Conservation (phyloP, 2,113 vertebrate species). For the Rhinichthys klamathensis region DNA sequence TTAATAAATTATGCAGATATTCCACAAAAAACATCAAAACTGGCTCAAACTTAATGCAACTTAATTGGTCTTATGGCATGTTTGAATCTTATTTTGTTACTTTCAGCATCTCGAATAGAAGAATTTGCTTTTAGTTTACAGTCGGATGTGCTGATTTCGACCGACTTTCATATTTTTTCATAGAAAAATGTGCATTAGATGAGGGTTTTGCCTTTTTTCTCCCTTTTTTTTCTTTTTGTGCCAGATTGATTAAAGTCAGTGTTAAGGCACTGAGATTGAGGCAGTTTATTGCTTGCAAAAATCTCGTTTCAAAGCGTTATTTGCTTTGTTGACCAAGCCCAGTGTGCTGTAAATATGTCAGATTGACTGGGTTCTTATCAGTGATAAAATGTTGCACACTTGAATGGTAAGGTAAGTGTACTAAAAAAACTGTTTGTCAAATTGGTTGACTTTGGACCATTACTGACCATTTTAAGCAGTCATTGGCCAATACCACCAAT, state of each 20-base stretch:
- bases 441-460: background rate
- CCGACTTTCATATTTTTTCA: background rate
- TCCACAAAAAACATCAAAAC: background rate
- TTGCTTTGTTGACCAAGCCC: constrained; percentile 38
- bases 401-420: constrained; percentile 12
- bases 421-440: background rate
- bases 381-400: constrained; percentile 16
- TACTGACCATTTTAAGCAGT: background rate
- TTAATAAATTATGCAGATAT: background rate
- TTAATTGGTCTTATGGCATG: constrained; percentile 4
- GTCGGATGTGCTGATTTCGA: background rate
- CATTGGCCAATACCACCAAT: background rate
- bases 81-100: constrained; percentile 9
- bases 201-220: background rate
- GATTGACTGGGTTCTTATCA: constrained; percentile 19
- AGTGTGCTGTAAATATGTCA: background rate
- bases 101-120: background rate
- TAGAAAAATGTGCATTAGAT: constrained; percentile 15
- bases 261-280: background rate
- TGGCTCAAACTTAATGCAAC: background rate
- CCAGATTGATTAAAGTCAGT: constrained; percentile 46
- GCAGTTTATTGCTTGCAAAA: constrained; percentile 2
- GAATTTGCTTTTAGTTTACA: constrained; percentile 24
- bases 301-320: constrained; percentile 4
- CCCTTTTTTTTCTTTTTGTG: constrained; percentile 4